Evolutionary conservation across 2,888 invertebrate genomes (phyloP).

Genomic region (Clostera curtula): DNA sequence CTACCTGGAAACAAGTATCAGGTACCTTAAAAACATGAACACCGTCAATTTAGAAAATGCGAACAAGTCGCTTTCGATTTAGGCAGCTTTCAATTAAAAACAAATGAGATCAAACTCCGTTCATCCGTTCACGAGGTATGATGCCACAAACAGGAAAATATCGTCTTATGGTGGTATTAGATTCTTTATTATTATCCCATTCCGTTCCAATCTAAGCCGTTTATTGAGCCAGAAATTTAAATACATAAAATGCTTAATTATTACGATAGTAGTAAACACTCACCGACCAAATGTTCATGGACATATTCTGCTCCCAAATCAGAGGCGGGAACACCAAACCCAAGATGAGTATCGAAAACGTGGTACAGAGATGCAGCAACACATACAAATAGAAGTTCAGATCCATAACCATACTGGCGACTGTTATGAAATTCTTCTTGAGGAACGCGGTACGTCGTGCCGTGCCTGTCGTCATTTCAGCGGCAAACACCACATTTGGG

Average conservation of each 20-base stretch:
- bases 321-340: conserved; percentile 70
- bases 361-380: conserved; percentile 67
- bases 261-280: too few species aligned
- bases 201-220: too few species aligned
- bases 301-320: conserved; percentile 59
- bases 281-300: conserved; percentile 60
- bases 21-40: neutral
- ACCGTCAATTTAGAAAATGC: neutral
- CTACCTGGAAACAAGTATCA: conserved; percentile 32
- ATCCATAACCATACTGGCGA: conserved; percentile 56
- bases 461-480: conserved; percentile 53
- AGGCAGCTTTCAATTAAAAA: too few species aligned
- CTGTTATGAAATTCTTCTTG: conserved; percentile 61
- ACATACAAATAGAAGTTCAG: conserved; percentile 74
- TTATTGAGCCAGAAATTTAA: too few species aligned
- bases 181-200: too few species aligned
- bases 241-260: too few species aligned
- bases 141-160: too few species aligned
- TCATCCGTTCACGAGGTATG: too few species aligned
- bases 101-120: too few species aligned
- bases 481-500: conserved; percentile 47
- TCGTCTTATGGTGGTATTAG: too few species aligned
- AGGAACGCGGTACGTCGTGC: conserved; percentile 56
- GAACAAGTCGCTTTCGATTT: too few species aligned
- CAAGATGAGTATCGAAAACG: conserved; percentile 67